Evolutionary conservation across 2,113 vertebrate species (phyloP), one percentile per base, ranked within the genome.

Genomic region (Etheostoma spectabile): DNA sequence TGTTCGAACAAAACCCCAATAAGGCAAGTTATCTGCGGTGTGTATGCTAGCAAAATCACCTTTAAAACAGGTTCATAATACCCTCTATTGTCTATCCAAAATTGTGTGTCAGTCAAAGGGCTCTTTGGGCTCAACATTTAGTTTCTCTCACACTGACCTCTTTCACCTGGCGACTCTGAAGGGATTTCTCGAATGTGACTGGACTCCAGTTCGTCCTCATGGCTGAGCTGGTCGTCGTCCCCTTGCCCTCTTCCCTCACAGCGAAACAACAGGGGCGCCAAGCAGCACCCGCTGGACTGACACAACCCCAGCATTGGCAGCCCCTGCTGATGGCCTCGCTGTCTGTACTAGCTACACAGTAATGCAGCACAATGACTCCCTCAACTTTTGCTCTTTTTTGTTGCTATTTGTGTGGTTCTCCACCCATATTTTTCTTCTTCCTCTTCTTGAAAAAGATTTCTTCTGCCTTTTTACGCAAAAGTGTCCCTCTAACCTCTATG

Each of bases 241-340:
- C 55, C 77, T 10, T 48, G 66, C 15, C 53, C 38, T 8, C 45
- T 61, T 7, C 42, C 24, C 4, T 66, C 51, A 2, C 60, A 77
- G 30, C 48, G 35, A 1, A 89, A 87, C 51, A 89, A 30, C 69
- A 92, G 68, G 3, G 91, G 92, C 0, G 46, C 79, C 30, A 91
- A 7, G 81, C 94, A 95, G 79, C 93, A 95, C 45, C 70, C 76
- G 6, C 77, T 84, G 63, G 19, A 2, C 71, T 8, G 33, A 68
- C 91, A 94, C 59, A 92, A 38, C 5, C 77, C 53, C 5, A 35
- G 77, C 94, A 95, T 95, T 19, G 24, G 30, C 11, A 51, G 49
- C 49, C 2, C n/a, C 8, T 10, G 10, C 27, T 0, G 45, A 46
- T 63, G 61, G 64, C 70, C 74, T 84, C 53, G 68, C 74, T 27